These are phyloP conservation scores for Chymomyza procnemis DNA, from an alignment of 2,888 invertebrate species.

Conservation along the genomic window DNA sequence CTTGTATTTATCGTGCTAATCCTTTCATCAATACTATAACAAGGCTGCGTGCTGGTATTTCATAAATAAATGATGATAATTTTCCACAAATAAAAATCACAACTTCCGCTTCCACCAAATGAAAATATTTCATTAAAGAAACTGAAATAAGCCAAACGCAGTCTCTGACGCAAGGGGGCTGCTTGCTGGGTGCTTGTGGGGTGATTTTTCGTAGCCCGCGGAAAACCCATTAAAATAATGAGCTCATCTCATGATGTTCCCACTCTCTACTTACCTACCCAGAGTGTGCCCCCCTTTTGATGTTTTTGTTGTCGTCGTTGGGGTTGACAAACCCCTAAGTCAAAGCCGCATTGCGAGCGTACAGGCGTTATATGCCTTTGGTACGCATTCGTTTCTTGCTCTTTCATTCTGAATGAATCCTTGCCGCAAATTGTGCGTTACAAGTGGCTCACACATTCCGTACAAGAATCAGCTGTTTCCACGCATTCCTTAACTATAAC, in stretches of 20 bases:
- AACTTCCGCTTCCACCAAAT: slow-evolving; percentile 36
- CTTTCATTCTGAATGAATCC: not conserved
- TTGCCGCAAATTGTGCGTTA: slow-evolving; percentile 62
- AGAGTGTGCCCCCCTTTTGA: slow-evolving; percentile 12
- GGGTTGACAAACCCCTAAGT: slow-evolving; percentile 57
- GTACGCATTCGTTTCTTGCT: slow-evolving; percentile 42
- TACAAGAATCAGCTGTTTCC: not conserved
- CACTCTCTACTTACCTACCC: not conserved
- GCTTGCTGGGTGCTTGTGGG: not conserved
- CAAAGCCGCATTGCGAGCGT: not conserved
- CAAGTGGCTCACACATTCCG: slow-evolving; percentile 24
- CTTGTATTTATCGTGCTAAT: slow-evolving; percentile 6
- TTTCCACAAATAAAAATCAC: slow-evolving; percentile 56
- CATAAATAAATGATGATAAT: slow-evolving; percentile 22
- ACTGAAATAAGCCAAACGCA: slow-evolving; percentile 29
- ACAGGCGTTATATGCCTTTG: slow-evolving; percentile 50
- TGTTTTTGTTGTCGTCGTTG: slow-evolving; percentile 32
- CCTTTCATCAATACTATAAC: slow-evolving; percentile 32
- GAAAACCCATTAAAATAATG: slow-evolving; percentile 66
- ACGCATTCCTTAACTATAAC: not conserved
- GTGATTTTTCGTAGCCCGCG: not conserved
- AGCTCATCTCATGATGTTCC: slow-evolving; percentile 61
- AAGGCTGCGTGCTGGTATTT: slow-evolving; percentile 31
- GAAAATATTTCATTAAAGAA: slow-evolving; percentile 54
- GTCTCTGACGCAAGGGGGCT: not conserved